phyloP scores from a whole-genome alignment of 2,888 invertebrate species.

The Autographa pulchrina region DNA sequence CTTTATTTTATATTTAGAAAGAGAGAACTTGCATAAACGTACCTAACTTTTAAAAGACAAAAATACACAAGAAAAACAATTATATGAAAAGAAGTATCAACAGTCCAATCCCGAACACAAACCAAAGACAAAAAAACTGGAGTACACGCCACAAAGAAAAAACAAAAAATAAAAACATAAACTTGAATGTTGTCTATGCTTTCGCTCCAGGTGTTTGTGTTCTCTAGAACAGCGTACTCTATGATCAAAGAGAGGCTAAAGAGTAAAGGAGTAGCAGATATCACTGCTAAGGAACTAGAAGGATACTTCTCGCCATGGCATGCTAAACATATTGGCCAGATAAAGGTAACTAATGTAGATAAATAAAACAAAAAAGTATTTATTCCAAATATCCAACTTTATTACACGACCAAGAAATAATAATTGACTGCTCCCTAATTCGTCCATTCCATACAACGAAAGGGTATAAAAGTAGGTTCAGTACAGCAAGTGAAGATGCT shows the following conservation, averaged over 20 bases:
- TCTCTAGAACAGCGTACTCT: constrained; percentile 94
- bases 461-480: too few species aligned
- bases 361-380: background rate
- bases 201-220: constrained; percentile 95
- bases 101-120: constrained; percentile 55
- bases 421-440: too few species aligned
- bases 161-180: constrained; percentile 45
- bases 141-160: constrained; percentile 62
- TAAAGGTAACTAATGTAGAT: constrained; percentile 85
- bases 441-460: too few species aligned
- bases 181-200: constrained; percentile 77
- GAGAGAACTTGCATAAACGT: background rate
- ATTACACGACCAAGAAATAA: too few species aligned
- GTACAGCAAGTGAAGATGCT: too few species aligned
- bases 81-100: constrained; percentile 65
- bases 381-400: too few species aligned
- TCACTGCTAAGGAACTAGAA: constrained; percentile 93
- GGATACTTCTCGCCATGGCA: constrained; percentile 96
- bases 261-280: constrained; percentile 93
- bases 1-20: background rate
- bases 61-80: background rate
- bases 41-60: background rate
- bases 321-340: constrained; percentile 94
- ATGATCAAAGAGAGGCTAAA: constrained; percentile 95
- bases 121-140: constrained; percentile 51